Evolutionary conservation across 1,140 invertebrate genomes (phyloP), one percentile per base, ranked within the genome.

Genomic region (Drosophila teissieri): DNA sequence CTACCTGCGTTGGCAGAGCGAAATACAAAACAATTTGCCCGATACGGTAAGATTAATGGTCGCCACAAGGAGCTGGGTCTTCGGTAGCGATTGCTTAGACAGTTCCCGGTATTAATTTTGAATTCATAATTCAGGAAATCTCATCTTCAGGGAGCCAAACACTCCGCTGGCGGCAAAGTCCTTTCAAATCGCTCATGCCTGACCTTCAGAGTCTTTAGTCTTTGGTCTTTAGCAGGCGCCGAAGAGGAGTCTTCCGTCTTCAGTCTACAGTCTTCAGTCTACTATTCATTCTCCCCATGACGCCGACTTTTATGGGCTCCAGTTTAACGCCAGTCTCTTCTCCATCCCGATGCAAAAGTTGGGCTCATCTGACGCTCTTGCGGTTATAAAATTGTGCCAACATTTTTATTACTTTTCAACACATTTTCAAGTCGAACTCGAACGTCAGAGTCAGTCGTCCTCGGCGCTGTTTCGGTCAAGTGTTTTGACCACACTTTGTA

Each of bases 341-440:
- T 15, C 62, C 42, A 24, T 34, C 14, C 62, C 64, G 27, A 27
- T 36, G 42, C 73, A 57, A 65, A 58, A 10, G 37, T 52, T 65
- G 51, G 76, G 73, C 51, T 60, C 55, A 36, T 46, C 64, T 22
- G 67, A 56, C 19, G 53, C 68, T 86, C 34, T 78, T 70, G 77
- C 24, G 80, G 76, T 53, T 74, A 74, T 89, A 89, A 83, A 90
- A 90, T 76, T 85, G 85, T 90, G 85, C 86, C 85, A 90, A 90
- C 86, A 78, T 76, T 90, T 90, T 90, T 90, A 90, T 90, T 73
- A 85, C 81, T 90, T 90, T 90, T 90, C 85, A 90, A 90, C 85
- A 89, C 83, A 80, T 83, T 88, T 63, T 42, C 64, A 48, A 40
- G 52, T 40, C 70, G 64, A n/a, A n/a, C n/a, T n/a, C n/a, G n/a